Base-by-base conservation (phyloP, 2,797 vertebrate species). In the Schizopygopsis malacanthus region DNA sequence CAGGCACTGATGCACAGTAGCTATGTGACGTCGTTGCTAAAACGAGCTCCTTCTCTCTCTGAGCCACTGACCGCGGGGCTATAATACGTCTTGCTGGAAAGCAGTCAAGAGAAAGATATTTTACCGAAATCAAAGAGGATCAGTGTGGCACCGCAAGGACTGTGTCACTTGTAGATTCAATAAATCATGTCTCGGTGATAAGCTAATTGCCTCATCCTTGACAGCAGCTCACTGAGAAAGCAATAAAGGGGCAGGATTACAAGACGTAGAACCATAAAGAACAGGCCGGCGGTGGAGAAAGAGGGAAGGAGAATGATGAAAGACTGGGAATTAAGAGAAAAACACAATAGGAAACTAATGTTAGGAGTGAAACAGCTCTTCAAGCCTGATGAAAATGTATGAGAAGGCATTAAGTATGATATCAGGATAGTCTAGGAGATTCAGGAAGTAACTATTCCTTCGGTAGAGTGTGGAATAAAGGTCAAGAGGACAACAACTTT, bases 141-240 rank as follows among this genome's bases (percentile, higher is more conserved):
- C 25, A 85, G 82, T 25, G 73, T 90, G 88, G 90, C 88, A 90
- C 56, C 84, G 86, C 88, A 82, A 85, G 90, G 88, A 81, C 92
- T 93, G 91, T 79, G 90, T 94, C 94, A 89, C 90, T 92, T 91
- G 82, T 83, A 90, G 77, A 86, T 93, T 95, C 95, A 93, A 92
- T 95, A 96, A 96, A 96, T 95, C 95, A 95, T 84, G 90, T 92
- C 89, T 93, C 90, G 84, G 86, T 91, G 95, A 97, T 96, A 95
- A 95, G 96, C 91, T 94, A 96, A 96, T 95, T 94, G 91, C 95
- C 92, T 94, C 96, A 95, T 95, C 96, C 96, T 97, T 97, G 96
- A 96, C 94, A 95, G 94, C 95, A 90, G 93, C 94, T 84, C 92
- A 92, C 90, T 93, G 91, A 89, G 71, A 90, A 89, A 91, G 94